Evolutionary conservation across 2,113 vertebrate species (phyloP), one percentile per base, ranked within the genome.

Genomic region (Hiodon alosoides): DNA sequence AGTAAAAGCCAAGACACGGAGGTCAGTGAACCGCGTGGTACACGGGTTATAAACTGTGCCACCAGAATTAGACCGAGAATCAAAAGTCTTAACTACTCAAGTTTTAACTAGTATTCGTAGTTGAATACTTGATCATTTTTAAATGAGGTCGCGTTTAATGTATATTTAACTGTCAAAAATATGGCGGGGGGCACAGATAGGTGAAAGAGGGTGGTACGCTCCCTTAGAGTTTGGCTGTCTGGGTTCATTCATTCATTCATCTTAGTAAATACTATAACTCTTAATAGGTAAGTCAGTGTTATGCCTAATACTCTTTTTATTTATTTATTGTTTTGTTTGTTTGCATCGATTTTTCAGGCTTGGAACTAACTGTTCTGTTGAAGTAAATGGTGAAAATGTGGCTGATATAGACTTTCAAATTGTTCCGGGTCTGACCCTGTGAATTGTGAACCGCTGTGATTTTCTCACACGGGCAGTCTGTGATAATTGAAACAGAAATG

Each of bases 1-100:
- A 94, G 93, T 83, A 84, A 88, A 65, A 86, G 86, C 76, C 94
- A 94, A 82, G 93, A 95, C 82, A 93, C 93, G 0, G 90, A 96
- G 90, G 92, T 91, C 53, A 58, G 81, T 52, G 9, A 57, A 58
- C 2, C 1, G 6, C 1, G 8, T 4, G 9, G 4, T 14, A 51
- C n/a, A 48, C 31, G 7, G 7, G 4, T 3, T 10, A 55, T 57
- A 57, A 70, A 17, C 16, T 54, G 7, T 55, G 52, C 3, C 66
- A 68, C 13, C 66, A 13, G 11, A 51, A 68, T 47, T 68, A 46
- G 48, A 68, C 46, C 10, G 74, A n/a, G n/a, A n/a, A 31, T 31
- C 31, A 31, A 31, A 31, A 31, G 31, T 31, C 31, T 31, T 31
- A 31, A 31, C 31, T 31, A 31, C 1, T 31, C 31, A 31, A 31